phyloP scores from a whole-genome alignment of 2,888 invertebrate genomes.

The Tipula unca region DNA sequence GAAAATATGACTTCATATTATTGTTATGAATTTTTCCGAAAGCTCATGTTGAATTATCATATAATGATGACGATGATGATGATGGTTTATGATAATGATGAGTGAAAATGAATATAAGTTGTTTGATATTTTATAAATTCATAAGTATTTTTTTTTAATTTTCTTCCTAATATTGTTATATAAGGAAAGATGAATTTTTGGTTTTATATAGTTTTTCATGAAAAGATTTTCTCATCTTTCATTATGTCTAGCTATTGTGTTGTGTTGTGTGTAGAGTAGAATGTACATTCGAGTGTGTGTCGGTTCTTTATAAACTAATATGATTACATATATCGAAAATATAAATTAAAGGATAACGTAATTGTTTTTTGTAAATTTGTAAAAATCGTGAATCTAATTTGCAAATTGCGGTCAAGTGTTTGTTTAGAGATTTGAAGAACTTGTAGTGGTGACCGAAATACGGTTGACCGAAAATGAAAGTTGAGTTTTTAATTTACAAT shows the following conservation, averaged over 20 bases:
- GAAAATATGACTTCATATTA: neutral
- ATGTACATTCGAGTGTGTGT: neutral
- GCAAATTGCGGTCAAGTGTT: neutral
- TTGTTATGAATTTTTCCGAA: neutral
- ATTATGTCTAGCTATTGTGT: neutral
- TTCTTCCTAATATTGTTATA: neutral
- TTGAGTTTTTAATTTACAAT: too few species aligned
- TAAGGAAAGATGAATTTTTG: neutral
- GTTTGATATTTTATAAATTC: neutral
- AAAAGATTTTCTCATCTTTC: neutral
- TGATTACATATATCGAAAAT: neutral
- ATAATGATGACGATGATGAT: neutral
- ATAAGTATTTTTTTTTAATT: neutral
- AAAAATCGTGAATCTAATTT: neutral
- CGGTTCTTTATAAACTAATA: neutral
- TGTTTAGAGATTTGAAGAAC: neutral
- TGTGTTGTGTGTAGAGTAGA: neutral
- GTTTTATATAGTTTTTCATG: neutral
- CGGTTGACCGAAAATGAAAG: too few species aligned
- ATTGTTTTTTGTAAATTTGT: neutral
- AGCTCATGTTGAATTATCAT: conserved; percentile 2
- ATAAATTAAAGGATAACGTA: neutral
- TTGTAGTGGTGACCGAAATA: too few species aligned
- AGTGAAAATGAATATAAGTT: conserved; percentile 8
- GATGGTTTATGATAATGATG: neutral